Percentiles rank a stretch among this genome's conserved stretches.
phyloP scores from a whole-genome alignment of 1,140 invertebrate species.

The Zophobas morio region DNA sequence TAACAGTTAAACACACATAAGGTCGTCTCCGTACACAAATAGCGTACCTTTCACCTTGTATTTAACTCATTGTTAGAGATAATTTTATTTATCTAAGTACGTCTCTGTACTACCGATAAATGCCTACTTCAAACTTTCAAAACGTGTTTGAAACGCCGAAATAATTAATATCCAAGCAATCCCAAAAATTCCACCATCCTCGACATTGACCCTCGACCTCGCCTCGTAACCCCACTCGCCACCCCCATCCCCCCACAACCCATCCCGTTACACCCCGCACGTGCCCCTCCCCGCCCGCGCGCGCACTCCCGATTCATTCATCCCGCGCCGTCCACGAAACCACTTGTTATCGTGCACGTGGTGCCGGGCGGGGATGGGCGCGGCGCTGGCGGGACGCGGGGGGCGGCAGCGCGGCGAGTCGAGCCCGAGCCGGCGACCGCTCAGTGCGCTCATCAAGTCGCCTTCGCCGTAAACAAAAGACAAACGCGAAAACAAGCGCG shows the following conservation, averaged over 20 bases:
- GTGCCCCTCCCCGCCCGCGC: neutral
- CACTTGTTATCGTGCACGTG: conserved; percentile 39
- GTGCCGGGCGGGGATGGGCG: conserved; percentile 5
- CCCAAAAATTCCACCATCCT: too few species aligned
- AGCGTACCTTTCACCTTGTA: too few species aligned
- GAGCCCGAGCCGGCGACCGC: conserved; percentile 18
- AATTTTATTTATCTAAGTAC: too few species aligned
- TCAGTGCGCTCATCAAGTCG: conserved; percentile 34
- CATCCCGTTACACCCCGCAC: neutral
- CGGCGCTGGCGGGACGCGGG: neutral
- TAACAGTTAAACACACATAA: too few species aligned
- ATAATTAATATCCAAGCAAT: too few species aligned
- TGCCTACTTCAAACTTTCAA: too few species aligned
- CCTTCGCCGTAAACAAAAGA: conserved; percentile 6
- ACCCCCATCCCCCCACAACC: neutral
- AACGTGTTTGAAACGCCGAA: too few species aligned
- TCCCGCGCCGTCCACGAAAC: conserved; percentile 31
- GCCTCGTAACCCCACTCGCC: neutral
- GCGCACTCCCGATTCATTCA: conserved; percentile 16
- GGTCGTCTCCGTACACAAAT: too few species aligned
- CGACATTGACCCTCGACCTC: too few species aligned
- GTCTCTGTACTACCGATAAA: too few species aligned
- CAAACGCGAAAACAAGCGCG: conserved; percentile 13
- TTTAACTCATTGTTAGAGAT: too few species aligned
- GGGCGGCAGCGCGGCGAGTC: conserved; percentile 1